Percentiles rank a stretch among this genome's conserved stretches.
These are phyloP conservation scores for Denticeps clupeoides DNA, from an alignment of 2,797 vertebrate genomes.

Conservation along the genomic window DNA sequence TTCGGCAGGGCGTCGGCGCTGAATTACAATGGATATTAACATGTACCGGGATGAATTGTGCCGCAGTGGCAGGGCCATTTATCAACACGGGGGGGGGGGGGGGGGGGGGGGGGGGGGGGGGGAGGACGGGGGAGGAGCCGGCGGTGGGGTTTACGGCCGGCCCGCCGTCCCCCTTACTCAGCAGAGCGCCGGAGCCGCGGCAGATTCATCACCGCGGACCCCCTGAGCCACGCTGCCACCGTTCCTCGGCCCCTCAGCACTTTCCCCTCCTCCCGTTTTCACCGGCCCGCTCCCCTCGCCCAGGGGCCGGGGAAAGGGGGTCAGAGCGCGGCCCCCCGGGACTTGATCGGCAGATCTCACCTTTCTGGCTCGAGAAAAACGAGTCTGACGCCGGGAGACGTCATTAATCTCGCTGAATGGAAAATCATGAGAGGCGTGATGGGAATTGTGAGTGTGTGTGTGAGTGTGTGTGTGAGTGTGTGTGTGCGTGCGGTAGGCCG, in stretches of 20 bases:
- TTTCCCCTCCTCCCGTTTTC: slow-evolving; percentile 5
- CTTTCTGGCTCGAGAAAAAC: no score
- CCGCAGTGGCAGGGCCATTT: slow-evolving; percentile 9
- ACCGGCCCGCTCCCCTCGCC: slow-evolving; percentile 16
- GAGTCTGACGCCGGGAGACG: slow-evolving; percentile 9
- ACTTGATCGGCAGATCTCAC: no score
- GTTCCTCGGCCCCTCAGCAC: not conserved
- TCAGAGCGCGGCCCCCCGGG: slow-evolving; percentile 9
- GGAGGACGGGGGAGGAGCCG: slow-evolving; percentile 18
- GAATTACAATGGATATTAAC: slow-evolving; percentile 8
- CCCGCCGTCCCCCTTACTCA: slow-evolving; percentile 12
- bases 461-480: slow-evolving; percentile 15
- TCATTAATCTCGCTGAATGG: slow-evolving; percentile 7
- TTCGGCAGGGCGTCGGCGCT: not conserved
- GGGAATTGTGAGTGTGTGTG: no score
- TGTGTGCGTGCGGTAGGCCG: slow-evolving; percentile 23
- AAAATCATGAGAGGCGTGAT: slow-evolving; percentile 21
- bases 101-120: no score
- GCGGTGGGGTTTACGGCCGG: slow-evolving; percentile 7
- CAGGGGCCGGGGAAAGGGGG: slow-evolving; percentile 11
- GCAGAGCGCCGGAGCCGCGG: slow-evolving; percentile 6
- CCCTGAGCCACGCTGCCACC: slow-evolving; percentile 3
- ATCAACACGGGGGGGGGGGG: slow-evolving; percentile 8
- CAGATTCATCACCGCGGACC: not conserved
- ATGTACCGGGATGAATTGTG: slow-evolving; percentile 1